Evolutionary conservation across 2,797 vertebrate genomes (phyloP).

Genomic region (Mormyrus hasselquistii): DNA sequence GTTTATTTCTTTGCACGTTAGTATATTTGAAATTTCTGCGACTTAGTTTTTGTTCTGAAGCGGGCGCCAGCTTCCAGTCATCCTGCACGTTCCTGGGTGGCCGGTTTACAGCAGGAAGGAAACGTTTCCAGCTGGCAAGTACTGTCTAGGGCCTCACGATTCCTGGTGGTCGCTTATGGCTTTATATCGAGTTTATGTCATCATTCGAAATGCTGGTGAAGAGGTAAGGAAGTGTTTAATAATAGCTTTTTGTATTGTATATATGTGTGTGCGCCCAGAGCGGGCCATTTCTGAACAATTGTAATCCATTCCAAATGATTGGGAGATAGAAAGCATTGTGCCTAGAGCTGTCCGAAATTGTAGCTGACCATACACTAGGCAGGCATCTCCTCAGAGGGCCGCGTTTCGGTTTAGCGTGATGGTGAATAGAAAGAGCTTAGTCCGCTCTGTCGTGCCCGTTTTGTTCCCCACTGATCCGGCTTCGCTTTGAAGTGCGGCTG

Average conservation of each 20-base stretch:
- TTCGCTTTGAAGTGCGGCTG: conserved; percentile 3
- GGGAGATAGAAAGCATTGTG: background rate
- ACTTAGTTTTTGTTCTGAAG: background rate
- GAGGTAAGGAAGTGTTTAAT: background rate
- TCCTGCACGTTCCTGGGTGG: background rate
- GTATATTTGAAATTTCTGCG: background rate
- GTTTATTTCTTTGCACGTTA: background rate
- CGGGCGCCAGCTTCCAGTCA: background rate
- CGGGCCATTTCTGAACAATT: background rate
- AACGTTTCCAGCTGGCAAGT: background rate
- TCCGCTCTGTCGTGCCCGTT: background rate
- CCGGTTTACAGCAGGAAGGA: background rate
- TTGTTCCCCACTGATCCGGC: background rate
- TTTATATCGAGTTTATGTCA: background rate
- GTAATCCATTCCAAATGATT: conserved; percentile 12
- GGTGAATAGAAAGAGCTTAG: background rate
- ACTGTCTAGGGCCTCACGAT: background rate
- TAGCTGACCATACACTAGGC: background rate
- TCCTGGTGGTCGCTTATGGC: background rate
- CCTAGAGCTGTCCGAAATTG: background rate
- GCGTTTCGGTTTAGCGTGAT: background rate
- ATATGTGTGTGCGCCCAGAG: background rate
- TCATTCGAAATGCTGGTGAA: background rate
- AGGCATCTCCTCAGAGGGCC: background rate
- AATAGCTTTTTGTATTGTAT: background rate